These are phyloP conservation scores for Sebastes matsubarae DNA, from an alignment of 2,797 vertebrate species.

Conservation along the genomic window DNA sequence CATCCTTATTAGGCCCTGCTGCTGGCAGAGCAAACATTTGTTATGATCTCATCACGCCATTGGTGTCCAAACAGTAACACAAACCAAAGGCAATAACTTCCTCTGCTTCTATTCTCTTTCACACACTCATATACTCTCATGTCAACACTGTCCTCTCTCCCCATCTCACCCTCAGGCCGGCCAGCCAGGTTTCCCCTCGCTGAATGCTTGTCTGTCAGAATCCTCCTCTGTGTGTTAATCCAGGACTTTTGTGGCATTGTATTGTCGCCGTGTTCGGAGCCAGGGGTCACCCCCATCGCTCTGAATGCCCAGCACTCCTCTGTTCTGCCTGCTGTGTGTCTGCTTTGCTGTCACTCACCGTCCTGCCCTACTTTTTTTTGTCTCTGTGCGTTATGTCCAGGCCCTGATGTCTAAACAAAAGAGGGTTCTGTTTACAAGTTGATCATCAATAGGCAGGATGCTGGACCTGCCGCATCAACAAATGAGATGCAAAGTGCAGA, in stretches of 20 bases:
- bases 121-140: constrained; percentile 15
- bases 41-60: background rate
- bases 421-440: constrained; percentile 38
- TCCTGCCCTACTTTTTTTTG: constrained; percentile 25
- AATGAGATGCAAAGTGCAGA: constrained; percentile 60
- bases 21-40: background rate
- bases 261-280: constrained; percentile 43
- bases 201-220: constrained; percentile 63
- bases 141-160: constrained; percentile 31
- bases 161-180: background rate
- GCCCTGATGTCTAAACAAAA: constrained; percentile 36
- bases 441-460: background rate
- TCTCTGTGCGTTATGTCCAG: constrained; percentile 13
- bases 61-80: constrained; percentile 17
- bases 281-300: background rate
- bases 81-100: constrained; percentile 26
- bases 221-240: constrained; percentile 62
- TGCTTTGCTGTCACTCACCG: constrained; percentile 64
- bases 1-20: constrained; percentile 8
- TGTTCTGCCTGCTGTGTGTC: constrained; percentile 41
- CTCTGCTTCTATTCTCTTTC: background rate
- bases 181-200: background rate
- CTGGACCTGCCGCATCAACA: constrained; percentile 29
- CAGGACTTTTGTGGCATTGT: constrained; percentile 56
- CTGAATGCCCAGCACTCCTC: constrained; percentile 10